Evolutionary conservation across 2,888 invertebrate genomes (phyloP).

Genomic region (Lochmaea crataegi): DNA sequence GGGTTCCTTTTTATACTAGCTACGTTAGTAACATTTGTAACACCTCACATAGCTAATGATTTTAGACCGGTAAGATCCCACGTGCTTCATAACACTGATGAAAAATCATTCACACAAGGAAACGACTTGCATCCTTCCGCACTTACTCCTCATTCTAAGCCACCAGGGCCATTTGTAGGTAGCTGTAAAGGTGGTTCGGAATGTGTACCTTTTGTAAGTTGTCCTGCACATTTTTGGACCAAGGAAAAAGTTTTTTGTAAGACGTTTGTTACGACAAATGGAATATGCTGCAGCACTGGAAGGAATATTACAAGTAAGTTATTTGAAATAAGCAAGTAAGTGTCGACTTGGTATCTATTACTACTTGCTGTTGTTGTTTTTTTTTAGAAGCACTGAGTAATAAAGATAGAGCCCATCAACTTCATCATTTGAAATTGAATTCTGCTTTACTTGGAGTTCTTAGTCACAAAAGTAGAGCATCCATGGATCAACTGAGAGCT

Average conservation of each 20-base stretch:
- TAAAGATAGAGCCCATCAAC: slow-evolving; percentile 44
- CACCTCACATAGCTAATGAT: slow-evolving; percentile 21
- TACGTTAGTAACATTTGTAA: background rate
- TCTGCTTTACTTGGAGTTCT: slow-evolving; percentile 49
- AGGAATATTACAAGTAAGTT: slow-evolving; percentile 68
- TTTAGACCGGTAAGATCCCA: slow-evolving; percentile 4
- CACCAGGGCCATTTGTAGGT: slow-evolving; percentile 32
- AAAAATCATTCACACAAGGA: background rate
- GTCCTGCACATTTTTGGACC: slow-evolving; percentile 71
- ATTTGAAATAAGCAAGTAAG: no score
- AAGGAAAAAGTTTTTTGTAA: slow-evolving; percentile 65
- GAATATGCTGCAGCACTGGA: slow-evolving; percentile 75
- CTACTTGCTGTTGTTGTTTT: background rate
- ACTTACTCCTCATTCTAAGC: background rate
- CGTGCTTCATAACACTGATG: slow-evolving; percentile 6
- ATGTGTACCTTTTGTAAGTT: slow-evolving; percentile 75
- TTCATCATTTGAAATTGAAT: slow-evolving; percentile 50
- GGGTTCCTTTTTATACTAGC: background rate
- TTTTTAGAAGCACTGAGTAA: slow-evolving; percentile 34
- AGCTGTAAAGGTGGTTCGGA: slow-evolving; percentile 66
- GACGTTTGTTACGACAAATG: slow-evolving; percentile 65
- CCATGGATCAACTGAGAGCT: slow-evolving; percentile 63
- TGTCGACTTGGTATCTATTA: no score
- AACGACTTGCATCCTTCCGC: slow-evolving; percentile 8
- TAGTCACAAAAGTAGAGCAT: slow-evolving; percentile 55